Conservation (phyloP, 2,888 invertebrate genomes). For the Lumbricus terrestris region DNA sequence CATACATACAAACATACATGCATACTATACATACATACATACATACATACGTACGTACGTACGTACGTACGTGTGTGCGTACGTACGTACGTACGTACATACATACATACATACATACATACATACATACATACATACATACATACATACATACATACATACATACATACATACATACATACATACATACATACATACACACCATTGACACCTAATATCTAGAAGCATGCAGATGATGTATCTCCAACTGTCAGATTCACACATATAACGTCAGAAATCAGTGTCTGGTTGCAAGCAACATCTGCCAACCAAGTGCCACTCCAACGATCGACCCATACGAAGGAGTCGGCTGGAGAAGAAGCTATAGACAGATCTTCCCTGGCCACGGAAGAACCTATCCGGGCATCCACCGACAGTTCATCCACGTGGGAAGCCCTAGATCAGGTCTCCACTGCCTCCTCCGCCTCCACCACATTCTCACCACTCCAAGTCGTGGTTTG, state of each 20-base stretch:
- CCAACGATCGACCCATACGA: background rate
- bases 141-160: background rate
- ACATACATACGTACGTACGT: background rate
- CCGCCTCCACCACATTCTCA: conserved; percentile 3
- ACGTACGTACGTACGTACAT: background rate
- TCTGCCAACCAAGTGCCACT: background rate
- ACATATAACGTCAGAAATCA: background rate
- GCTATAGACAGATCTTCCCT: no score
- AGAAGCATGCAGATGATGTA: no score
- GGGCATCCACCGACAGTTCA: background rate
- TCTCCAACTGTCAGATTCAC: background rate
- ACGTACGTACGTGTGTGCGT: background rate
- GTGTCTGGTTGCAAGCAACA: background rate
- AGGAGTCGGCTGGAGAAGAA: no score
- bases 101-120: background rate
- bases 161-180: background rate
- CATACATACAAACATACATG: no score
- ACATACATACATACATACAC: background rate
- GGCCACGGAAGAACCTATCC: background rate
- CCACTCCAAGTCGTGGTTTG: background rate
- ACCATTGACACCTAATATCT: background rate
- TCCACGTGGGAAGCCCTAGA: background rate
- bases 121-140: background rate
- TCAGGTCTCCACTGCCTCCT: background rate
- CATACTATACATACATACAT: no score